phyloP scores from a whole-genome alignment of 2,113 vertebrate genomes.

The Falco punctatus region DNA sequence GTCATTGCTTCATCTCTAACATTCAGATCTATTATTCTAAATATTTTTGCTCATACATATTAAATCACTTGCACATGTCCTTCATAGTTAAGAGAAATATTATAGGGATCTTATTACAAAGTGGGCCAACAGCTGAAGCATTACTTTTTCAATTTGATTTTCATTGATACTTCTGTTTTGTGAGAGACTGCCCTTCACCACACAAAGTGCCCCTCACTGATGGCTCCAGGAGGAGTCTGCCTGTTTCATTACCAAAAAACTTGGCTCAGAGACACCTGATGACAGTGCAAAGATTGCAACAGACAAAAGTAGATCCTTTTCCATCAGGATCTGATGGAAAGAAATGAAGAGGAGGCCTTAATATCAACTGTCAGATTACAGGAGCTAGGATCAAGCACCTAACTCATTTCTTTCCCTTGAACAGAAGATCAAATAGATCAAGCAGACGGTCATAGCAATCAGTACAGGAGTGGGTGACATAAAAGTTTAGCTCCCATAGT shows the following conservation, averaged over 20 bases:
- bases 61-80: slow-evolving; percentile 23
- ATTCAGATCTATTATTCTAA: slow-evolving; percentile 5
- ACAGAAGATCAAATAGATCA: not conserved
- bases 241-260: not conserved
- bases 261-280: not conserved
- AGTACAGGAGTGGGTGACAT: not conserved
- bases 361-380: not conserved
- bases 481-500: not conserved
- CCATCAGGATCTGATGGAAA: not conserved
- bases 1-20: slow-evolving; percentile 24
- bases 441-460: not conserved
- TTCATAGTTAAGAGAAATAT: not conserved
- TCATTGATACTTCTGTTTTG: not conserved
- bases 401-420: not conserved
- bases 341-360: not conserved
- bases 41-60: not conserved
- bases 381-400: not conserved
- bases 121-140: not conserved
- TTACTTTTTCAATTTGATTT: not conserved
- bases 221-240: not conserved
- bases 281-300: not conserved
- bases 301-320: not conserved
- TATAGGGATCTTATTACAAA: not conserved
- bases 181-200: not conserved
- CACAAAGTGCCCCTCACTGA: rapidly evolving